These are phyloP conservation scores for Gambusia holbrooki DNA, from an alignment of 2,113 vertebrate species.

Conservation along the genomic window DNA sequence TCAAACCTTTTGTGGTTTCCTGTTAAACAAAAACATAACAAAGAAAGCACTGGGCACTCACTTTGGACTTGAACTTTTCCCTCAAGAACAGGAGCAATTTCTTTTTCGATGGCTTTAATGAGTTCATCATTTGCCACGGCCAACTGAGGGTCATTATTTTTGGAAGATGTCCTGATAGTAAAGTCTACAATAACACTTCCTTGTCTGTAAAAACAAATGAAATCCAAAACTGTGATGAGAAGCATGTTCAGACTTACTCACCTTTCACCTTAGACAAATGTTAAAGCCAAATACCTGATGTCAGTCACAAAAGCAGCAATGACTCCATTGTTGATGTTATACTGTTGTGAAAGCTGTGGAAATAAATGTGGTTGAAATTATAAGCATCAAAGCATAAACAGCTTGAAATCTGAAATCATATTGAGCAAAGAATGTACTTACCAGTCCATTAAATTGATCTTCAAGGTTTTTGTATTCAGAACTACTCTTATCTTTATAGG, in stretches of 20 bases:
- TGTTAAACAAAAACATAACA: too few relatives aligned
- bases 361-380: background rate
- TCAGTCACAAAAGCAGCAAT: background rate
- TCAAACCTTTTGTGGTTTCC: too few relatives aligned
- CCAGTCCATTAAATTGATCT: conserved; percentile 4
- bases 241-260: background rate
- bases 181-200: conserved; percentile 69
- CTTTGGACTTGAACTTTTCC: conserved; percentile 13
- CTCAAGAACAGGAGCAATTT: conserved; percentile 27
- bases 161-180: conserved; percentile 20
- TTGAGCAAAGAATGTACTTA: conserved; percentile 29
- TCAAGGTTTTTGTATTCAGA: background rate
- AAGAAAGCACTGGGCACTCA: conserved; percentile 22
- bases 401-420: background rate
- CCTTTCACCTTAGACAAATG: background rate
- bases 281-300: conserved; percentile 55
- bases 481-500: conserved; percentile 9
- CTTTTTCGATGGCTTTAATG: rapidly evolving
- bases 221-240: background rate
- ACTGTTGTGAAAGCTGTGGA: conserved; percentile 27
- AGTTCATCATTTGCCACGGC: conserved; percentile 26
- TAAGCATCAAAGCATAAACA: background rate
- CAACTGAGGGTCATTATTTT: background rate
- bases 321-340: conserved; percentile 27
- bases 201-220: conserved; percentile 41